These are phyloP conservation scores for Semotilus atromaculatus DNA, from an alignment of 2,797 vertebrate species.

Conservation along the genomic window DNA sequence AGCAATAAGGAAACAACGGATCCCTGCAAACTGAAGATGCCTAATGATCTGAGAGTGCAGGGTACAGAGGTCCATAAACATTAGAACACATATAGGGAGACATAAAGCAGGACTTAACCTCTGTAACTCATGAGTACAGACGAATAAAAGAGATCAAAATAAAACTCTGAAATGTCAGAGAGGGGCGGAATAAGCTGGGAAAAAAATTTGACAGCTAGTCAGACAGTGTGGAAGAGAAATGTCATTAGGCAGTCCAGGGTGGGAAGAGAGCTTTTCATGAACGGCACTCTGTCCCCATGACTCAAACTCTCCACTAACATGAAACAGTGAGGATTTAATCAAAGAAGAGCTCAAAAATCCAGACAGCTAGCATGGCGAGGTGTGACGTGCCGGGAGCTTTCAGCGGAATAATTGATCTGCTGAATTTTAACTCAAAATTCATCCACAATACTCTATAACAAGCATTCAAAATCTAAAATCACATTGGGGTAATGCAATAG, in stretches of 20 bases:
- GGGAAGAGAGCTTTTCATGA: constrained; percentile 51
- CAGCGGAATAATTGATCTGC: constrained; percentile 40
- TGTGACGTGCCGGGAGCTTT: constrained; percentile 42
- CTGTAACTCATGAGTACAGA: constrained; percentile 9
- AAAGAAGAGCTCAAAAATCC: constrained; percentile 51
- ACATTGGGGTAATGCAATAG: neutral
- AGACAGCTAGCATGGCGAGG: constrained; percentile 45
- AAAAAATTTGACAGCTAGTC: constrained; percentile 38
- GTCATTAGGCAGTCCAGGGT: constrained; percentile 52
- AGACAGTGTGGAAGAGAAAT: constrained; percentile 51
- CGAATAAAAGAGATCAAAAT: constrained; percentile 47
- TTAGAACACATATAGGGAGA: neutral
- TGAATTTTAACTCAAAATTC: constrained; percentile 46
- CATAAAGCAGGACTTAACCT: neutral
- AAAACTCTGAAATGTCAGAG: constrained; percentile 43
- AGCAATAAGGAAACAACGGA: neutral
- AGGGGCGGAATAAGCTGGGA: constrained; percentile 43
- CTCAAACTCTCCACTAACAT: constrained; percentile 53
- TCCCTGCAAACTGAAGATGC: constrained; percentile 2
- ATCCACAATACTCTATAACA: constrained; percentile 16
- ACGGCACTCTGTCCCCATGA: constrained; percentile 38
- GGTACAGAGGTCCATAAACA: neutral
- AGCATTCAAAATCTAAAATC: constrained; percentile 7
- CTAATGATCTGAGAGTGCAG: constrained; percentile 13
- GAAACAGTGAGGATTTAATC: constrained; percentile 54